These are phyloP conservation scores for Amia ocellicauda DNA, from an alignment of 2,113 vertebrate genomes.

Conservation along the genomic window DNA sequence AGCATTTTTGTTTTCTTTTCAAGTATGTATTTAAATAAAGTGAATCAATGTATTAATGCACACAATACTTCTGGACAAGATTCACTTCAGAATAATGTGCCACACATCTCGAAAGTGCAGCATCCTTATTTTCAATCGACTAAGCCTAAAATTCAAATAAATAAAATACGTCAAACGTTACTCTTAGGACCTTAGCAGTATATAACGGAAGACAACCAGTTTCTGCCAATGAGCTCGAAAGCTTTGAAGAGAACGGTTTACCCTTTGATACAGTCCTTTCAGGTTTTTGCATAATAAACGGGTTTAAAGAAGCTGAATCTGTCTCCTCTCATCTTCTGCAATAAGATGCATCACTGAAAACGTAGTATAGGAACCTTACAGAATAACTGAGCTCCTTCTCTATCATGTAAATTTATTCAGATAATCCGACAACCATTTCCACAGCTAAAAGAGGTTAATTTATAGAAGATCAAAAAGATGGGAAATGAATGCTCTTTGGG, in stretches of 20 bases:
- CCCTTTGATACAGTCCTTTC: constrained; percentile 4
- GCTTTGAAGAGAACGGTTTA: not conserved
- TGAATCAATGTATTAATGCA: no score
- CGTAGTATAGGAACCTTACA: not conserved
- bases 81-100: no score
- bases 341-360: not conserved
- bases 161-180: no score
- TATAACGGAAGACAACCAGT: not conserved
- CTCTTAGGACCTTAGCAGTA: not conserved
- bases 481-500: not conserved
- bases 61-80: no score
- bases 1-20: no score
- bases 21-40: no score
- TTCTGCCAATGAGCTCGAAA: constrained; percentile 1
- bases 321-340: no score
- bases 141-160: no score
- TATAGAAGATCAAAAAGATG: not conserved
- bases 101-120: no score
- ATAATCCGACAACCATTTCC: constrained; percentile 8
- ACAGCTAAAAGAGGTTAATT: not conserved
- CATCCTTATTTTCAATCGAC: no score
- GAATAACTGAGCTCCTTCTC: not conserved
- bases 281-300: constrained; percentile 2
- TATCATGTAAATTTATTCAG: constrained; percentile 9
- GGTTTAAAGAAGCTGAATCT: constrained; percentile 3